Conservation (phyloP, 2,113 vertebrate species). For the Canis aureus region DNA sequence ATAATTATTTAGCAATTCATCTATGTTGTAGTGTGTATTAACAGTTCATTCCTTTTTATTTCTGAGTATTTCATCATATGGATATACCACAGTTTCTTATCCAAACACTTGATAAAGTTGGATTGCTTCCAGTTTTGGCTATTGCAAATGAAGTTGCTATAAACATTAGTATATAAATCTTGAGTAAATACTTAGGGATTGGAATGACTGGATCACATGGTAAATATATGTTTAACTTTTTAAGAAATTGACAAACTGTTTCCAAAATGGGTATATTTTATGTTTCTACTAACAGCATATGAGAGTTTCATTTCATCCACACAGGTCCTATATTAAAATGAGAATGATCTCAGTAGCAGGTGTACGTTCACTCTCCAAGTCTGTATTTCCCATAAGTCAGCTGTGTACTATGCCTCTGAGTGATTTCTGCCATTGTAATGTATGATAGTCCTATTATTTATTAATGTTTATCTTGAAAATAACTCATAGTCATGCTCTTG, state of each 20-base stretch:
- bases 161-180: not conserved
- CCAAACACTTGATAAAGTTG: not conserved
- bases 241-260: not conserved
- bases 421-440: not conserved
- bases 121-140: not conserved
- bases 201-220: not conserved
- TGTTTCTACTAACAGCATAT: not conserved
- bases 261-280: not conserved
- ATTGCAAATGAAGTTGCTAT: not conserved
- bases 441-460: not conserved
- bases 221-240: conserved; percentile 18
- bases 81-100: not conserved
- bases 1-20: not conserved
- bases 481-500: not conserved
- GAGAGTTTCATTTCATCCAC: not conserved
- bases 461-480: conserved; percentile 5
- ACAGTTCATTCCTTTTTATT: not conserved
- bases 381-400: not conserved
- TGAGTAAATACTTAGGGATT: not conserved
- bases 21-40: not conserved
- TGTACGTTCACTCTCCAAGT: not conserved
- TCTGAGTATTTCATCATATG: not conserved
- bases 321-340: conserved; percentile 4
- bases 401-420: not conserved
- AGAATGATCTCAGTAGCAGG: not conserved